Percentiles rank a stretch among this genome's conserved stretches.
Evolutionary conservation across 2,797 vertebrate genomes (phyloP).

Genomic region (Crocidura indochinensis): DNA sequence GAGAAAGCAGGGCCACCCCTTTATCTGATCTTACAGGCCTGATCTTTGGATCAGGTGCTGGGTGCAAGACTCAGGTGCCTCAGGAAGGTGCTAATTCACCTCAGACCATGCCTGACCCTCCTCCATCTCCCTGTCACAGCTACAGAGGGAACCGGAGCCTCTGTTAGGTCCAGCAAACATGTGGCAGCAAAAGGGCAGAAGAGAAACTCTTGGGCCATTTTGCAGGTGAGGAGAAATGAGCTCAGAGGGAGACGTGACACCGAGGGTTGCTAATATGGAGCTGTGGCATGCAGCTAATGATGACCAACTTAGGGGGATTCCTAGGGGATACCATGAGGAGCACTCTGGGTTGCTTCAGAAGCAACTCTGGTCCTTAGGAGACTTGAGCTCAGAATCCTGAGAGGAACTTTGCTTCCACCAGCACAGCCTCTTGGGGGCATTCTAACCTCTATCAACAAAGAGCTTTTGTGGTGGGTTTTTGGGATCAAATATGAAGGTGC

Average conservation of each 20-base stretch:
- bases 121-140: fast-evolving
- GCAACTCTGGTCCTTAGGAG: background rate
- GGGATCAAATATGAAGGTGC: too few species aligned
- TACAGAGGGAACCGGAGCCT: background rate
- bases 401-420: background rate
- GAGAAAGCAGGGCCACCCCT: background rate
- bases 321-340: too few species aligned
- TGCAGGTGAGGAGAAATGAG: background rate
- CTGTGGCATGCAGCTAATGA: fast-evolving
- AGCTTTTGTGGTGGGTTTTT: too few species aligned
- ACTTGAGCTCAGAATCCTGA: background rate
- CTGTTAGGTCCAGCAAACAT: fast-evolving
- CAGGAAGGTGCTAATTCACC: background rate
- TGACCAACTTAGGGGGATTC: too few species aligned
- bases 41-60: background rate
- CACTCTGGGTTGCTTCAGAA: background rate
- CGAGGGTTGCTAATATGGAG: fast-evolving
- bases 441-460: too few species aligned
- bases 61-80: background rate
- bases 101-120: background rate
- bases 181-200: background rate
- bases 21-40: background rate
- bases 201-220: background rate
- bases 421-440: background rate
- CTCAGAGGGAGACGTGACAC: background rate